These are phyloP conservation scores for Sebastes vulpes DNA, from an alignment of 2,797 vertebrate genomes.

Conservation along the genomic window DNA sequence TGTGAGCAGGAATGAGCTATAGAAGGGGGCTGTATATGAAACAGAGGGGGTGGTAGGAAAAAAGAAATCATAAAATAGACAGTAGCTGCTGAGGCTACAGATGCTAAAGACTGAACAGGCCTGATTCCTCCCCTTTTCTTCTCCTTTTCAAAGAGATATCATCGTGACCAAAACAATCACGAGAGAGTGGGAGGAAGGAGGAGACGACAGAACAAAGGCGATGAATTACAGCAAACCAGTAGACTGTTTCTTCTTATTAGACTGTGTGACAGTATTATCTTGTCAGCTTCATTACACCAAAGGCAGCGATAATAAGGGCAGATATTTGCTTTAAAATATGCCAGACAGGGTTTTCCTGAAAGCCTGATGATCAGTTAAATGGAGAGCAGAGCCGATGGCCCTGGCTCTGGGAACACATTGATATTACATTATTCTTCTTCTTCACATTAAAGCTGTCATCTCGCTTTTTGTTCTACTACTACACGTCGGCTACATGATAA, in stretches of 20 bases:
- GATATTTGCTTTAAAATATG: slow-evolving; percentile 66
- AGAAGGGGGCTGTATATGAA: slow-evolving; percentile 39
- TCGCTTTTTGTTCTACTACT: slow-evolving; percentile 58
- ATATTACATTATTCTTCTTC: slow-evolving; percentile 49
- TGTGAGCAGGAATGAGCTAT: slow-evolving; percentile 43
- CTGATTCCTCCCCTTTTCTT: slow-evolving; percentile 68
- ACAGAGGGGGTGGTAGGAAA: slow-evolving; percentile 12
- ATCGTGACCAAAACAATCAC: slow-evolving; percentile 80
- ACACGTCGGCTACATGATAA: slow-evolving; percentile 41
- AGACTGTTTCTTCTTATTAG: slow-evolving; percentile 74
- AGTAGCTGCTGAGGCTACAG: slow-evolving; percentile 67
- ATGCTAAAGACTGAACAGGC: slow-evolving; percentile 77
- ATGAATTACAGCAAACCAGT: slow-evolving; percentile 68
- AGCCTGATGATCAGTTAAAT: slow-evolving; percentile 58
- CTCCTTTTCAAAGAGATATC: slow-evolving; percentile 81
- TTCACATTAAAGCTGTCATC: slow-evolving; percentile 68
- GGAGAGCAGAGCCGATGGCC: slow-evolving; percentile 33
- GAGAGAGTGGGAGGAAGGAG: slow-evolving; percentile 56
- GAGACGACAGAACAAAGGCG: slow-evolving; percentile 71
- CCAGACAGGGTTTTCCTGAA: slow-evolving; percentile 58
- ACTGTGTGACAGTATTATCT: slow-evolving; percentile 71
- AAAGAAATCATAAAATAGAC: slow-evolving; percentile 73
- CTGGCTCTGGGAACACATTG: slow-evolving; percentile 20
- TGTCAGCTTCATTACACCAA: slow-evolving; percentile 75
- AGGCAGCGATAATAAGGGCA: slow-evolving; percentile 67